phyloP scores from a whole-genome alignment of 2,888 invertebrate genomes.

The Mesochorus sp. region DNA sequence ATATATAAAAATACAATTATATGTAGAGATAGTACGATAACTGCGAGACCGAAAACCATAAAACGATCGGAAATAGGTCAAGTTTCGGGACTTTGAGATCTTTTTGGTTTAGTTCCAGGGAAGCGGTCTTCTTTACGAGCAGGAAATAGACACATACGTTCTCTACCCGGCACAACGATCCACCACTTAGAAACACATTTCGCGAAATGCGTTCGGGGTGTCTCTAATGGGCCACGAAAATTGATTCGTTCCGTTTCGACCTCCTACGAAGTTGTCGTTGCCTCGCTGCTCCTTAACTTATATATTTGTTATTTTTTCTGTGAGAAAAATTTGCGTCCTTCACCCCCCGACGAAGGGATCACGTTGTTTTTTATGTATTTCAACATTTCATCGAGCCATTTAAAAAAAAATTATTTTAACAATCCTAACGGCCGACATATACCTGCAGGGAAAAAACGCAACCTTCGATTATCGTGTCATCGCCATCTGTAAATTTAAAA shows the following conservation, averaged over 20 bases:
- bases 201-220: constrained; percentile 67
- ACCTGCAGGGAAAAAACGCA: constrained; percentile 21
- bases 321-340: constrained; percentile 39
- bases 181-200: constrained; percentile 71
- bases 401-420: constrained; percentile 21
- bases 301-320: neutral
- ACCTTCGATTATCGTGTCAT: constrained; percentile 33
- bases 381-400: constrained; percentile 19
- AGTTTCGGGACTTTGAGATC: constrained; percentile 48
- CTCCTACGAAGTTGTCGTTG: constrained; percentile 60
- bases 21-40: constrained; percentile 11
- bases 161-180: constrained; percentile 51
- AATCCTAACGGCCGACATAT: neutral
- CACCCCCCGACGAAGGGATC: neutral
- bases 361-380: neutral
- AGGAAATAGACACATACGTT: constrained; percentile 63
- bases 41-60: constrained; percentile 69
- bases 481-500: neutral
- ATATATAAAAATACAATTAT: neutral
- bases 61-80: constrained; percentile 77
- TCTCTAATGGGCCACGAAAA: constrained; percentile 71
- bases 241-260: constrained; percentile 68
- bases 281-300: neutral
- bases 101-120: constrained; percentile 41
- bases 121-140: constrained; percentile 65